phyloP scores from a whole-genome alignment of 2,797 vertebrate species.

The Tragopan temminckii region DNA sequence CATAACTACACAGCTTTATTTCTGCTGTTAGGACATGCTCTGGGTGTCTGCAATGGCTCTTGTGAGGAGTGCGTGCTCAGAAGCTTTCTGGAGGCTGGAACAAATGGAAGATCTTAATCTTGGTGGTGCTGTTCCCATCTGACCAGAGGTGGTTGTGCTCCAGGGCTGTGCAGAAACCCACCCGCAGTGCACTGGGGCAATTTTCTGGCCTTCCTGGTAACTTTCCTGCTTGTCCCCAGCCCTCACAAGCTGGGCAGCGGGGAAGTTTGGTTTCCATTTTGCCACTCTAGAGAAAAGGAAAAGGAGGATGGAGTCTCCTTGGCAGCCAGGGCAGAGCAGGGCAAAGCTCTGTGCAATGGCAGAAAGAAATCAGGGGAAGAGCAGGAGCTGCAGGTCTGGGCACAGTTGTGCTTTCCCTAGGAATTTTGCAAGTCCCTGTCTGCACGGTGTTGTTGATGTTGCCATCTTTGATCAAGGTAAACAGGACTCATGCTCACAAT shows the following conservation, averaged over 20 bases:
- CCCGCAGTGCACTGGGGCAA: fast-evolving
- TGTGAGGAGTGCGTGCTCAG: not conserved
- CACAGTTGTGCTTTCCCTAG: constrained; percentile 39
- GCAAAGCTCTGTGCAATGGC: not conserved
- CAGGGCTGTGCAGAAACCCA: not conserved
- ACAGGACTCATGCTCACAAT: constrained; percentile 46
- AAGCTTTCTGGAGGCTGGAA: constrained; percentile 20
- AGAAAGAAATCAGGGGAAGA: not conserved
- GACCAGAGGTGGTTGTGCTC: not conserved
- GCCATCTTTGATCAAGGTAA: constrained; percentile 68
- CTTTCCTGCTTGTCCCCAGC: not conserved
- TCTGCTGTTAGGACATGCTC: not conserved
- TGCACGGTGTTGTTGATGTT: constrained; percentile 63
- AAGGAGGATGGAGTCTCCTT: not conserved
- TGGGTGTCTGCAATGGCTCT: not conserved
- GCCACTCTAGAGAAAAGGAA: not conserved
- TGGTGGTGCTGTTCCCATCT: not conserved
- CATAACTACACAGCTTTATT: not conserved
- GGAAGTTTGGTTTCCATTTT: not conserved
- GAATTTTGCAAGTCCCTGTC: constrained; percentile 73
- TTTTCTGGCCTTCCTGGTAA: not conserved
- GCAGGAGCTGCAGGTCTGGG: constrained; percentile 67
- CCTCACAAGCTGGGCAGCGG: not conserved
- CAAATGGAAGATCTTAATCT: constrained; percentile 42
- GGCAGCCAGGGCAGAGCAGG: not conserved